phyloP scores from a whole-genome alignment of 2,113 vertebrate genomes.

The Lonchura striata region DNA sequence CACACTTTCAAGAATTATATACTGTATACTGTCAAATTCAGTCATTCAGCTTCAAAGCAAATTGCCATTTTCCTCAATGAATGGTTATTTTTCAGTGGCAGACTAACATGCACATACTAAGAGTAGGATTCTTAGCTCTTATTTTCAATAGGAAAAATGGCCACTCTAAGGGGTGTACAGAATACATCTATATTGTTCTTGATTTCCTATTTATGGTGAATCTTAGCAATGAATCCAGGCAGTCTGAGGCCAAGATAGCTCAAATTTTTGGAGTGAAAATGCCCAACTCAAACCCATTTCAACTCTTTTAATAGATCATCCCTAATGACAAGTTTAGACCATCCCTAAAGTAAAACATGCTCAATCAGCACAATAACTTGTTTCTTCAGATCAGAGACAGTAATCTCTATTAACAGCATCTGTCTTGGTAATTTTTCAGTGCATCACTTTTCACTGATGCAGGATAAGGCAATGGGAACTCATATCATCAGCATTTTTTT shows the following conservation, averaged over 20 bases:
- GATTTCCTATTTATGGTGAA: not conserved
- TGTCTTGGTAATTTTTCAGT: not conserved
- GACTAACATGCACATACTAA: not conserved
- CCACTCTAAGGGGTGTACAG: not conserved
- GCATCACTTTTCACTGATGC: not conserved
- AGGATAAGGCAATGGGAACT: not conserved
- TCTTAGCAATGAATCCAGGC: not conserved
- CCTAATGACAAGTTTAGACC: not conserved
- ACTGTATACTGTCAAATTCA: not conserved
- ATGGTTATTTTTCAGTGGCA: not conserved
- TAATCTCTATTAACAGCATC: not conserved
- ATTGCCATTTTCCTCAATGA: slow-evolving; percentile 13
- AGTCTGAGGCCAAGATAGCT: not conserved
- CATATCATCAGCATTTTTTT: not conserved
- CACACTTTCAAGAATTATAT: not conserved
- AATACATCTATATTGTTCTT: not conserved
- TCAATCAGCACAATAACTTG: not conserved
- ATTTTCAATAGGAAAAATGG: not conserved
- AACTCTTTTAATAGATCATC: not conserved
- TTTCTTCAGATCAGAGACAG: not conserved
- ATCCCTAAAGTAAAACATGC: not conserved
- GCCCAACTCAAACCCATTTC: not conserved
- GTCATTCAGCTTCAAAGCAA: not conserved
- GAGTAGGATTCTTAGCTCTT: not conserved
- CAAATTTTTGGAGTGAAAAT: not conserved